phyloP scores from a whole-genome alignment of 2,113 vertebrate species.

The Arenaria interpres region DNA sequence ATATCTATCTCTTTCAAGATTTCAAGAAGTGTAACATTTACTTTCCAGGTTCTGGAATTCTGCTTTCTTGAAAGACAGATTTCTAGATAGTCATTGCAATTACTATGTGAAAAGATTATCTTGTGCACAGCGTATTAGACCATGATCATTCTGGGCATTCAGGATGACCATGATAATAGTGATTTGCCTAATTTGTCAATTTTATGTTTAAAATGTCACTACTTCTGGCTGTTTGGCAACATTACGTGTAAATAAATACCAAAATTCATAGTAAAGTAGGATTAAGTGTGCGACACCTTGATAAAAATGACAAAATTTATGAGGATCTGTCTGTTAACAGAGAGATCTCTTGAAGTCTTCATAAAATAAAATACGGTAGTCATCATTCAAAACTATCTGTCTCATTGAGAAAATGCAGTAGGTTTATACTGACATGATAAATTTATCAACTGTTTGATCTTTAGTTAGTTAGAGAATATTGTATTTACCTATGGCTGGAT shows the following conservation, averaged over 20 bases:
- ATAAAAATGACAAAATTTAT: neutral
- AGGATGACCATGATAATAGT: neutral
- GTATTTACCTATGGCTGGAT: neutral
- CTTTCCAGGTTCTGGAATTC: neutral
- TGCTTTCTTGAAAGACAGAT: neutral
- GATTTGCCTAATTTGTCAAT: neutral
- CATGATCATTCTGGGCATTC: neutral
- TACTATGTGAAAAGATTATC: neutral
- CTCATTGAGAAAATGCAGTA: neutral
- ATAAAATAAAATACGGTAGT: neutral
- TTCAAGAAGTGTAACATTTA: neutral
- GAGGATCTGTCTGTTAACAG: neutral
- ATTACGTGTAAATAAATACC: neutral
- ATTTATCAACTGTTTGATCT: neutral
- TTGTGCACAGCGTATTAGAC: neutral
- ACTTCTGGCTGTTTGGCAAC: neutral
- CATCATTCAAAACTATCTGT: neutral
- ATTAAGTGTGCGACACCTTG: neutral
- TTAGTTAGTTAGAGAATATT: neutral
- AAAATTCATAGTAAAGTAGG: neutral
- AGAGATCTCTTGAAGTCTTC: neutral
- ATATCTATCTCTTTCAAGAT: neutral
- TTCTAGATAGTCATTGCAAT: neutral
- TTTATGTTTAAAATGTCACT: neutral
- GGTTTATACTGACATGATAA: neutral